Evolutionary conservation across 2,888 invertebrate species (phyloP), one percentile per base, ranked within the genome.

Genomic region (Amblyjoppa proteus): DNA sequence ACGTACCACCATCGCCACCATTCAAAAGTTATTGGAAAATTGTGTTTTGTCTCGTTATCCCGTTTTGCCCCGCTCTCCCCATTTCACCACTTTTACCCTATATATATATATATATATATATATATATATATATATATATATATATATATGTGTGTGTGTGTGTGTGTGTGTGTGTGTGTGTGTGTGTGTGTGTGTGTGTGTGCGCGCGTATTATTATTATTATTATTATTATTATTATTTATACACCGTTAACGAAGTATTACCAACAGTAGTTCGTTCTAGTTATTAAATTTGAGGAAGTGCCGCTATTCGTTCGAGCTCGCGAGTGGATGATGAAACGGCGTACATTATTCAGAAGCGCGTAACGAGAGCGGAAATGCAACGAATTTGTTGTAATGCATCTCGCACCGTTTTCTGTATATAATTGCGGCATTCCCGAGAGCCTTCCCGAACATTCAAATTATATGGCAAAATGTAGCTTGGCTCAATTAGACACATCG

Each of bases 301-400:
- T 28, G 45, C 61, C 69, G 78, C 58, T 79, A 71, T 28, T 61
- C 41, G 11, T 53, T 68, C 68, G 56, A 31, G 41, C 28, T 56
- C 49, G n/a, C 34, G 64, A 38, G 49, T 28, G 58, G 61, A 71
- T 38, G 71, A 70, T 71, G 70, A 79, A 71, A 79, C 61, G 34
- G 9, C 51, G 70, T 31, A 61, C 38, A 70, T 71, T 70, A 71
- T 28, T 51, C 34, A 28, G 31, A 71, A 49, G 79, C 64, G 79
- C 58, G 79, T 34, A 79, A 71, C 70, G 79, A 71, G 79, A 79
- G 70, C 79, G 79, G 70, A 70, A 70, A 79, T 61, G 69, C 68
- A 79, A 71, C 70, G 70, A 70, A 71, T 71, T 61, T 58, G 69
- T 70, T 79, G 41, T 13, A 49, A 49, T 45, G 9, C 71, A 25